Conservation (phyloP, 2,113 vertebrate genomes). For the Ammodramus savannarum region DNA sequence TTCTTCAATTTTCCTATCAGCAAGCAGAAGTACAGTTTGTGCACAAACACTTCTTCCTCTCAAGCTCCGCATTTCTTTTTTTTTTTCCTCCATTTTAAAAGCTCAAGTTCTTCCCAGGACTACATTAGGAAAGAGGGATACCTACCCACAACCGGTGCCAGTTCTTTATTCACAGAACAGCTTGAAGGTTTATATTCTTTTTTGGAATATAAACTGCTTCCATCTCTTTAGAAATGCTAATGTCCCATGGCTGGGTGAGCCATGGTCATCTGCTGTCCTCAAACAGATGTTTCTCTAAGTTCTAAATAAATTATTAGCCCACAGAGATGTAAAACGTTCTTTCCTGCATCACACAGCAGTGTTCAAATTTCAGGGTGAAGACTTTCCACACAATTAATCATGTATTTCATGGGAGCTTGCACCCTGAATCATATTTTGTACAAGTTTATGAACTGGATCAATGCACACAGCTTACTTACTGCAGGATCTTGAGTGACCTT, state of each 20-base stretch:
- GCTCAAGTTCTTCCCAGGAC: background rate
- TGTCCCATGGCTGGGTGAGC: background rate
- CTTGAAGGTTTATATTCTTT: background rate
- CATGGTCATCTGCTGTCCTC: background rate
- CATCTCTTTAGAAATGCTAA: background rate
- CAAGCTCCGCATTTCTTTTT: background rate
- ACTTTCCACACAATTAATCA: background rate
- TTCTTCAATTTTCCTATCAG: background rate
- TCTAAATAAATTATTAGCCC: constrained; percentile 9
- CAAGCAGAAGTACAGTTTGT: background rate
- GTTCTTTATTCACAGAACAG: background rate
- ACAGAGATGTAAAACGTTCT: background rate
- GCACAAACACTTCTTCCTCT: background rate
- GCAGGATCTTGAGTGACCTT: background rate
- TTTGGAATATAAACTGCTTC: background rate
- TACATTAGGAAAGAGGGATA: background rate
- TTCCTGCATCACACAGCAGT: background rate
- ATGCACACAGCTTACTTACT: background rate
- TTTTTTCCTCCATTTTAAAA: background rate
- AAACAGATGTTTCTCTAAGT: background rate
- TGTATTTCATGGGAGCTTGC: background rate
- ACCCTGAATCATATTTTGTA: background rate
- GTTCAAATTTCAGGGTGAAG: background rate
- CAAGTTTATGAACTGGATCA: background rate
- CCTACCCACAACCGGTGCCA: background rate